These are phyloP conservation scores for Trachops cirrhosus DNA, from an alignment of 2,797 vertebrate genomes.

Conservation along the genomic window DNA sequence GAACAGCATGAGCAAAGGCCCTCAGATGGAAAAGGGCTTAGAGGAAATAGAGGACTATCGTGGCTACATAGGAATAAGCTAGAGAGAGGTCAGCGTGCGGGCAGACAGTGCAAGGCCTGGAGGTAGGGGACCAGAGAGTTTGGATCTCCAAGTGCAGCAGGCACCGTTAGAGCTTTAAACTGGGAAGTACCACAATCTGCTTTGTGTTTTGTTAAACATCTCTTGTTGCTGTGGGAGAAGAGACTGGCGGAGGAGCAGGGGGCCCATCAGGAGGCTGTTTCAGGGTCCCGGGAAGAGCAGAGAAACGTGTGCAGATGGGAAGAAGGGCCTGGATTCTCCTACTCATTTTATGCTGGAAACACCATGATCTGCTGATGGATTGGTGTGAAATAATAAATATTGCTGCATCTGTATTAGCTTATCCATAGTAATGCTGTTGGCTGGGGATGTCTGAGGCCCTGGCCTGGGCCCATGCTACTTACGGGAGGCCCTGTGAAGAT, in stretches of 20 bases:
- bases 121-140: not conserved
- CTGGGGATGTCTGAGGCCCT: not conserved
- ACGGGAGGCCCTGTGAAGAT: not conserved
- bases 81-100: not conserved
- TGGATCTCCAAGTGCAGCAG: not conserved
- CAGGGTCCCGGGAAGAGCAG: too few species aligned
- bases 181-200: not conserved
- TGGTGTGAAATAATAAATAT: not conserved
- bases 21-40: too few species aligned
- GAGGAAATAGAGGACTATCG: not conserved
- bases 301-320: not conserved
- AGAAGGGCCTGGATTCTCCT: not conserved
- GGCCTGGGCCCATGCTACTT: fast-evolving
- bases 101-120: too few species aligned
- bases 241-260: not conserved
- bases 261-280: not conserved
- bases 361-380: not conserved
- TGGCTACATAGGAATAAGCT: not conserved
- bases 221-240: not conserved
- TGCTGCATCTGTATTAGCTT: not conserved
- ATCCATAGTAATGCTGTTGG: not conserved
- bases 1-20: fast-evolving
- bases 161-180: not conserved
- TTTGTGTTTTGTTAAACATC: not conserved
- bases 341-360: not conserved